Evolutionary conservation across 2,888 invertebrate species (phyloP).

Genomic region (Amphipyra berbera): DNA sequence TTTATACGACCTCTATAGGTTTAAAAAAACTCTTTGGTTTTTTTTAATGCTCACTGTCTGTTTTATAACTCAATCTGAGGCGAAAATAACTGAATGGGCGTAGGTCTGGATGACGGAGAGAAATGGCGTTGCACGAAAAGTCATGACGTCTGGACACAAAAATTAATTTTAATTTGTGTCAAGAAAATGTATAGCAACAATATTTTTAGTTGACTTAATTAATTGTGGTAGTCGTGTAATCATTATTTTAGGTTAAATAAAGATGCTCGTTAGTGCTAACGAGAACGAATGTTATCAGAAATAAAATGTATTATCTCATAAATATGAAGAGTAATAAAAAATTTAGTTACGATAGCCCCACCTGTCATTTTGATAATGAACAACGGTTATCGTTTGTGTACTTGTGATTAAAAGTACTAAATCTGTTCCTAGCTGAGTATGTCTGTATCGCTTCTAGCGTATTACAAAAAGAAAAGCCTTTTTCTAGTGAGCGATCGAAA

Average conservation of each 20-base stretch:
- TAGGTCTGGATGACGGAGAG: conserved; percentile 23
- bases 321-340: neutral
- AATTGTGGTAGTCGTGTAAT: conserved; percentile 17
- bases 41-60: neutral
- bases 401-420: too few species aligned
- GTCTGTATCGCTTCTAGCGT: too few species aligned
- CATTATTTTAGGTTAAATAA: conserved; percentile 9
- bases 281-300: neutral
- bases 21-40: neutral
- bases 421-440: too few species aligned
- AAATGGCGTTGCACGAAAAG: conserved; percentile 13
- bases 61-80: conserved; percentile 6
- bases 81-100: conserved; percentile 13
- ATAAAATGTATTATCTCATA: neutral
- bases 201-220: conserved; percentile 39
- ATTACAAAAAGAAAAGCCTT: too few species aligned
- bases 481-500: too few species aligned
- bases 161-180: conserved; percentile 48
- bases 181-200: conserved; percentile 33
- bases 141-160: conserved; percentile 26
- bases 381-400: too few species aligned
- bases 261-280: neutral
- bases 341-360: neutral
- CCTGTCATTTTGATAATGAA: conserved; percentile 2
- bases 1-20: too few species aligned